Evolutionary conservation across 2,113 vertebrate species (phyloP), one percentile per base, ranked within the genome.

Genomic region (Gila orcuttii): DNA sequence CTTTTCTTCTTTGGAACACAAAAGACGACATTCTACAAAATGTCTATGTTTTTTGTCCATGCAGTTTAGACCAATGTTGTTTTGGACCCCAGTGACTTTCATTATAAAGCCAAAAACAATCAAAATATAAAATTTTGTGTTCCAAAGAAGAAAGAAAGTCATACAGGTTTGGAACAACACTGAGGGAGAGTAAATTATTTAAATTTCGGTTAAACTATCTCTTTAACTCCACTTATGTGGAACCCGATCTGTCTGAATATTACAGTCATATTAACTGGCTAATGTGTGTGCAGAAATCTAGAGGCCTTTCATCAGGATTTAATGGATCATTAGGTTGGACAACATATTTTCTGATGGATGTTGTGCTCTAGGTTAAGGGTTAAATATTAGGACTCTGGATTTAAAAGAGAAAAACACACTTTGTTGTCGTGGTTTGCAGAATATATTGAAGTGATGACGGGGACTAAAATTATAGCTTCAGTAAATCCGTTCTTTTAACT

Each of bases 401-500:
- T 52, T 68, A 8, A 33, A 52, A 52, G 4, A 31, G 62, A 68
- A 82, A 82, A 59, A 25, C 74, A 45, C n/a, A 28, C 79, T 52
- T 12, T 68, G 3, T 64, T 45, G 36, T 21, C 0, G 7, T 7
- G 0, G 45, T 66, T 33, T 2, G 19, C 28, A 47, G 42, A 33
- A 50, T 66, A 25, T 31, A 42, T 28, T 79, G 69, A 57, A 69
- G 47, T 47, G 50, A 86, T 64, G 85, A 31, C 9, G 21, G 42
- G 55, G 15, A 45, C 75, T 55, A 19, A 85, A 62, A 71, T 73
- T 82, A 86, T 45, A 82, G 69, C 79, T 81, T 76, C 57, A 19
- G 55, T 74, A 82, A 64, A 82, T 82, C 57, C 66, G 50, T 71
- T 85, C 47, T 71, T 57, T 64, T 68, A 69, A 85, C 57, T n/a